phyloP scores from a whole-genome alignment of 1,140 invertebrate genomes.

The Papilio glaucus region DNA sequence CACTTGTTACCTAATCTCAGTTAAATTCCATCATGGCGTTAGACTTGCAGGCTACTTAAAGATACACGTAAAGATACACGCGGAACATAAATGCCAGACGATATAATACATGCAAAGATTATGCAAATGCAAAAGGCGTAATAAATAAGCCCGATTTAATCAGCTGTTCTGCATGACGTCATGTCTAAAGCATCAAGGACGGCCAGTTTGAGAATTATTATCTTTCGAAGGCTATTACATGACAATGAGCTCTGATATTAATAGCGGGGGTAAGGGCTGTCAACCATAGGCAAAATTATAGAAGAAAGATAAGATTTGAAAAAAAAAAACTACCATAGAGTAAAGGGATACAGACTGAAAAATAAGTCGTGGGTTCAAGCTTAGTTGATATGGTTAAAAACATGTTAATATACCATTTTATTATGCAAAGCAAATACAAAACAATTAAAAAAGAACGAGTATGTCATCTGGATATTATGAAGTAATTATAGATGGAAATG shows the following conservation, averaged over 20 bases:
- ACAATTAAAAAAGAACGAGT: too few species aligned
- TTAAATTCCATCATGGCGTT: neutral
- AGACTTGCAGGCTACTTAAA: too few species aligned
- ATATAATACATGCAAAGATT: neutral
- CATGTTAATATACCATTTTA: too few species aligned
- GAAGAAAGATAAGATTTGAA: too few species aligned
- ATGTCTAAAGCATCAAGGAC: slow-evolving; percentile 20
- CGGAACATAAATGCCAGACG: neutral
- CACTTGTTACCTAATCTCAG: neutral
- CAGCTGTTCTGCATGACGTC: slow-evolving; percentile 30
- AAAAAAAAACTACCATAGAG: too few species aligned
- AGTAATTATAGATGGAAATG: too few species aligned
- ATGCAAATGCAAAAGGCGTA: slow-evolving; percentile 3
- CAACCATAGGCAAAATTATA: too few species aligned
- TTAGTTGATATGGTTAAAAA: too few species aligned
- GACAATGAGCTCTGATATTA: slow-evolving; percentile 32
- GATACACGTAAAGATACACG: neutral
- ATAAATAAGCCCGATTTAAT: slow-evolving; percentile 22
- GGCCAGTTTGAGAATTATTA: slow-evolving; percentile 4
- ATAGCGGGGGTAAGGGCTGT: slow-evolving; percentile 5
- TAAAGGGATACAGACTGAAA: too few species aligned
- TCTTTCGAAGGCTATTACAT: slow-evolving; percentile 23
- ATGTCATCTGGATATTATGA: too few species aligned
- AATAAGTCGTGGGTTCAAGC: too few species aligned
- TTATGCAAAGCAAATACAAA: too few species aligned